Base-by-base conservation (phyloP, 1,140 invertebrate species). In the Tetragnatha versicolor region DNA sequence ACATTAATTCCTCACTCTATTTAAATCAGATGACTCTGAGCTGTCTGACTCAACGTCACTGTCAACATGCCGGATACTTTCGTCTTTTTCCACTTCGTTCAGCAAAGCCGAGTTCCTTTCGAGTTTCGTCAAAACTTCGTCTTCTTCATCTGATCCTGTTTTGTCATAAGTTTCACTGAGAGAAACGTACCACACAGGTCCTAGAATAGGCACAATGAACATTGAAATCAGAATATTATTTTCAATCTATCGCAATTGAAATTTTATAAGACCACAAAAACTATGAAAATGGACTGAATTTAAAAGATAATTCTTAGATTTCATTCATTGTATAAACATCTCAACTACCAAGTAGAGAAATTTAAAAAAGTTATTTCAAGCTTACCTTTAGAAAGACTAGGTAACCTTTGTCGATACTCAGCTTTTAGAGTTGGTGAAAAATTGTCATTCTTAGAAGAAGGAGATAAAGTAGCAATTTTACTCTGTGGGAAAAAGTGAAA, bases 31-130 rank as follows among this genome's bases (percentile, higher is more conserved):
- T 7, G 6, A 5, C 33, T 79, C 78, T 29, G 78, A 79, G 17
- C 37, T 37, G n/a, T 79, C 78, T 33, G 78, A 79, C 39, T 79
- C 78, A 29, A 79, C 66, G 66, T 79, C 78, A 65, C 78, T 79
- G 25, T 79, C 78, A n/a, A 79, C 78, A 65, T 79, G 78, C 14
- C 78, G 42, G 31, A 79, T 79, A 25, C 78, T 79, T 66, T 73
- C 69, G 45, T 79, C 78, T 10, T 65, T 69, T 45, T 79, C 78
- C 6, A 69, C 78, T 72, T 79, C 78, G 27, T 27, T 27, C 5
- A 79, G 25, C 9, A 79, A 35, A 6, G 73, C 65, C 45, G 31
- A 22, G 17, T 39, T 58, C 10, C 39, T 20, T 14, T 77, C 73
- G n/a, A 63, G 42, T 29, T 49, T 49, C n/a, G 73, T 77, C 33